Evolutionary conservation across 2,888 invertebrate genomes (phyloP), one percentile per base, ranked within the genome.

Genomic region (Drosophila paramelanica): DNA sequence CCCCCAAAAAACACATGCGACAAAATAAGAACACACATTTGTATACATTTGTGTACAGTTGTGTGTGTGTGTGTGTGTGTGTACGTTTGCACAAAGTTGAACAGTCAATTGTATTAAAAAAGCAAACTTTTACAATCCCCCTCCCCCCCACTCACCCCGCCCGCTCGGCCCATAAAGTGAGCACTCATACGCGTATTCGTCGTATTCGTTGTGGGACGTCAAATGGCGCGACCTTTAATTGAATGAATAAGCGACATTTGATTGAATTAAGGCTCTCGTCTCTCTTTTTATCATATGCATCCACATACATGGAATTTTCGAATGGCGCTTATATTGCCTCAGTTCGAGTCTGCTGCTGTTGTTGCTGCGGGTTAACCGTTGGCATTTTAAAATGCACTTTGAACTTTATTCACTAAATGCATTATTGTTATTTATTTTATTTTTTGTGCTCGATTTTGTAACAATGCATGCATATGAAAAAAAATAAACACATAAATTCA

Each of bases 171-270:
- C 17, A 17, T 17, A 14, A 17, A 72, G 20, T 46, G 58, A 42
- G 33, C 36, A 55, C 50, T 58, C 66, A 46, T 17, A 55, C 45
- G 61, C 74, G 51, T 52, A 67, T 47, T 66, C 72, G 56, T 66
- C 72, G 56, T 47, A 60, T 55, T 73, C 65, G 31, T 59, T 59
- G 86, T 80, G 80, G 77, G 70, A 73, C 67, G 85, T 86, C 87
- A 86, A 86, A 88, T 84, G 85, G 87, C 89, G 79, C 90, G 89
- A 89, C 90, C 90, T 90, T 89, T 90, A 90, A 89, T 89, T 89
- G 87, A 89, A 90, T 89, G 90, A 89, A 88, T 89, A 89, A 89
- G 90, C 88, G 90, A 86, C 90, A 81, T 88, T 89, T 89, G 88
- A 89, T 89, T 89, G 76, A 89, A 87, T 89, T 85, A 89, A 89